Percentiles rank a stretch among this genome's conserved stretches.
These are phyloP conservation scores for Argentina silus DNA, from an alignment of 2,797 vertebrate species.

Conservation along the genomic window DNA sequence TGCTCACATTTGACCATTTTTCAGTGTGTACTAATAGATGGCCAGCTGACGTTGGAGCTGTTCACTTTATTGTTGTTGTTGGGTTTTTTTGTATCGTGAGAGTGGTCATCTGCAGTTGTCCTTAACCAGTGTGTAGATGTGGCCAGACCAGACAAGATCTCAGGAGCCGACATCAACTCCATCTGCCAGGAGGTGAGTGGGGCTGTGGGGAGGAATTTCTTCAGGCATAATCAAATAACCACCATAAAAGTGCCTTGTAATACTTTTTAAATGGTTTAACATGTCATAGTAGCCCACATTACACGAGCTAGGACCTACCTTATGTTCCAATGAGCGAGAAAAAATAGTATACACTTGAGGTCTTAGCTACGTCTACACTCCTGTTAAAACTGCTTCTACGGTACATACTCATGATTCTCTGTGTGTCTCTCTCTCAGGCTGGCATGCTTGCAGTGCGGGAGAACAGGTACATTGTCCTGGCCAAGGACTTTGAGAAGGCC, in stretches of 20 bases:
- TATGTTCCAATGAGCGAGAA: background rate
- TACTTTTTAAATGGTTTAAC: too few species aligned
- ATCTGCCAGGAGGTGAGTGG: conserved; percentile 92
- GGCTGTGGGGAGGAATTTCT: background rate
- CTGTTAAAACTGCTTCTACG: too few species aligned
- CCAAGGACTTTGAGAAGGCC: conserved; percentile 94
- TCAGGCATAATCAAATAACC: background rate
- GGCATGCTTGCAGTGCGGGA: conserved; percentile 94
- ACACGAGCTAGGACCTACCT: too few species aligned
- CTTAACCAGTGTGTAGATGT: conserved; percentile 85
- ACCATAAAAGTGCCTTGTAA: background rate
- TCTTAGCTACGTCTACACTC: too few species aligned
- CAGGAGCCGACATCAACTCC: conserved; percentile 94
- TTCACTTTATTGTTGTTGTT: background rate
- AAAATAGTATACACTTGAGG: too few species aligned
- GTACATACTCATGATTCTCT: background rate
- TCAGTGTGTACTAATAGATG: background rate
- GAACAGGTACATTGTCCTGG: conserved; percentile 93
- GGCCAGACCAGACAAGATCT: conserved; percentile 94
- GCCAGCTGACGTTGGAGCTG: background rate
- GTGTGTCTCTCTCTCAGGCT: conserved; percentile 71
- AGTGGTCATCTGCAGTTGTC: conserved; percentile 35
- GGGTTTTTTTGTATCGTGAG: background rate
- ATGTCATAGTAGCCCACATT: too few species aligned
- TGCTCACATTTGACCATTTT: background rate